Base-by-base conservation (phyloP, 2,797 vertebrate genomes). In the Tinamus major region DNA sequence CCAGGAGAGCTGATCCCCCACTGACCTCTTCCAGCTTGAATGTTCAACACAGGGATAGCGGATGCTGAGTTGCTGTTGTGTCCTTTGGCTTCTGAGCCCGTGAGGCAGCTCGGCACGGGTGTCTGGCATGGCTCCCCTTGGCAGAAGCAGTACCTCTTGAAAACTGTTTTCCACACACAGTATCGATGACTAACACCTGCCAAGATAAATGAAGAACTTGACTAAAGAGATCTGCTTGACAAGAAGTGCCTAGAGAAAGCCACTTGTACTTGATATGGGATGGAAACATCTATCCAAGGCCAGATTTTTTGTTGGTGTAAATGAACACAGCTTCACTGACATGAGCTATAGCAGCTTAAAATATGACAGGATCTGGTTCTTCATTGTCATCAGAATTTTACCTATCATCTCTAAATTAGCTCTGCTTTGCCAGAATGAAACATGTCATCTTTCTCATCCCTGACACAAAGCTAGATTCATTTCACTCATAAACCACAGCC, bases 151-250 rank as follows among this genome's bases (percentile, higher is more conserved):
- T 17, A 26, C 39, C 33, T 48, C 53, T 9, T 77, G 61, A 8
- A 53, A 41, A 69, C 56, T 15, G 2, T 31, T 84, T 59, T 13
- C 63, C 31, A 7, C 16, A 10, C 42, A 2, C 17, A 1, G 15
- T 19, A 1, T 3, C 3, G 5, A 14, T 48, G 48, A 10, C 8
- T 37, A 8, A 56, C 24, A 49, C 49, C 26, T 51, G 46, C 9
- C 64, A 58, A 35, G 37, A 62, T 74, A 65, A 0, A 42, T 21
- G 21, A 51, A 68, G 49, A 6, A 27, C 37, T 62, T 21, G 48
- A 51, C 31, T 58, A 31, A 23, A 80, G 0, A 1, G 27, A 44
- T 35, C 0, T 1, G n/a, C 64, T 44, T 2, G 29, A 27, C 13
- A 11, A 27, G 53, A 70, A 69, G 8, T 9, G 17, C 58, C n/a